phyloP scores from a whole-genome alignment of 2,113 vertebrate species.

The Bufo bufo region DNA sequence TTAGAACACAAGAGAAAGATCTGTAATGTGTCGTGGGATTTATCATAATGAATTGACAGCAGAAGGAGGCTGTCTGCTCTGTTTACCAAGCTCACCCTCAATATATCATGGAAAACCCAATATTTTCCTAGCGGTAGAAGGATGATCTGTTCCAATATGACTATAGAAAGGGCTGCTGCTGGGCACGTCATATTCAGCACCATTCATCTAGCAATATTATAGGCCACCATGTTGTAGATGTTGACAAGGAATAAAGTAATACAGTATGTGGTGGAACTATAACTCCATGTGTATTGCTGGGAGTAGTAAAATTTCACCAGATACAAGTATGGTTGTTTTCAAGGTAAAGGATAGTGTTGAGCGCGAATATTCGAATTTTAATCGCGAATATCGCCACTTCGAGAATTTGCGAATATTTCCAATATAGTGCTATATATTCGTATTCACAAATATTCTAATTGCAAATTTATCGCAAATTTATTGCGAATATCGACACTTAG shows the following conservation, averaged over 20 bases:
- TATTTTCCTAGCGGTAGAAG: not conserved
- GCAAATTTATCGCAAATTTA: too few species aligned
- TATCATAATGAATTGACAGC: conserved; percentile 31
- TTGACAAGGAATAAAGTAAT: conserved; percentile 5
- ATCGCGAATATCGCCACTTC: too few species aligned
- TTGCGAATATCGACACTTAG: too few species aligned
- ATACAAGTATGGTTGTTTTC: conserved; percentile 12
- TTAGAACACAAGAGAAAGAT: conserved; percentile 9
- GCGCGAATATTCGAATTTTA: too few species aligned
- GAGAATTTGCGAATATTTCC: too few species aligned
- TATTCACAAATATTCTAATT: too few species aligned
- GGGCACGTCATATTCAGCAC: not conserved
- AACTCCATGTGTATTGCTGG: not conserved
- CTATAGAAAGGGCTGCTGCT: not conserved
- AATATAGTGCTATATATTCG: too few species aligned
- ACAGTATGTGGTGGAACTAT: conserved; percentile 4
- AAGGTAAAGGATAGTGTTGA: not conserved
- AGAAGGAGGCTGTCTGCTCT: not conserved
- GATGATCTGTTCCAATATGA: conserved; percentile 16
- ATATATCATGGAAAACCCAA: not conserved
- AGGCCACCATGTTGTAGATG: conserved; percentile 27
- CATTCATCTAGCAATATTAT: conserved; percentile 5
- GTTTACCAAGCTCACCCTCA: not conserved
- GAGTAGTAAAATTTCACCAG: conserved; percentile 4
- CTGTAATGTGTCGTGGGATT: not conserved